Evolutionary conservation across 2,888 invertebrate genomes (phyloP).

Genomic region (Schrankia costaestrigalis): DNA sequence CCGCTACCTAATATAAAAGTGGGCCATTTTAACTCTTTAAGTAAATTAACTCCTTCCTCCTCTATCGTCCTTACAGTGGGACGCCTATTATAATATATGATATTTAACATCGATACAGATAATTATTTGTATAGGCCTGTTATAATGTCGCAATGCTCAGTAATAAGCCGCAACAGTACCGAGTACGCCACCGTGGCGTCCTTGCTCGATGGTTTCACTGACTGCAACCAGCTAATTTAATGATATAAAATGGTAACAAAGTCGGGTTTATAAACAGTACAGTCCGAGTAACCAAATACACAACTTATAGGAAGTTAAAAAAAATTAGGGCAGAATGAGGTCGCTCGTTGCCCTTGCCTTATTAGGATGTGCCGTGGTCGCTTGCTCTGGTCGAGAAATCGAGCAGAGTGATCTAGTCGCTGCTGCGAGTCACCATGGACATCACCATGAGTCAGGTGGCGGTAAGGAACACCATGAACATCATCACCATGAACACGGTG

Average conservation of each 20-base stretch:
- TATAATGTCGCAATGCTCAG: conserved; percentile 54
- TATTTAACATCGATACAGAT: no score
- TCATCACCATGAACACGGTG: conserved; percentile 85
- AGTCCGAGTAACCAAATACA: conserved; percentile 59
- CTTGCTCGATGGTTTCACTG: conserved; percentile 76
- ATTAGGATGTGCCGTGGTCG: conserved; percentile 58
- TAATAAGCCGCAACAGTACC: conserved; percentile 62
- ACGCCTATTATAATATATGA: no score
- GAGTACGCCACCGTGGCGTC: conserved; percentile 52
- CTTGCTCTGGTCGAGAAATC: conserved; percentile 62
- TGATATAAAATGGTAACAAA: conserved; percentile 72
- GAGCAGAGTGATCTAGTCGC: conserved; percentile 68
- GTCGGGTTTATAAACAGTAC: conserved; percentile 58
- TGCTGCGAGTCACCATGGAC: conserved; percentile 73
- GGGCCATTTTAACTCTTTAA: no score
- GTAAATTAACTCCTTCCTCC: no score
- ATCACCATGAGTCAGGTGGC: conserved; percentile 83
- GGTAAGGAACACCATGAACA: conserved; percentile 85
- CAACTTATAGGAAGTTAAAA: conserved; percentile 49
- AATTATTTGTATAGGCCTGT: conserved; percentile 39
- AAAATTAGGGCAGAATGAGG: conserved; percentile 54
- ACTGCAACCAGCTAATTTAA: conserved; percentile 63
- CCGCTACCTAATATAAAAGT: no score
- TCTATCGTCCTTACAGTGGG: no score
- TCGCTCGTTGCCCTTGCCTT: conserved; percentile 68